Conservation (phyloP, 2,888 invertebrate genomes). For the Portevinia maculata region DNA sequence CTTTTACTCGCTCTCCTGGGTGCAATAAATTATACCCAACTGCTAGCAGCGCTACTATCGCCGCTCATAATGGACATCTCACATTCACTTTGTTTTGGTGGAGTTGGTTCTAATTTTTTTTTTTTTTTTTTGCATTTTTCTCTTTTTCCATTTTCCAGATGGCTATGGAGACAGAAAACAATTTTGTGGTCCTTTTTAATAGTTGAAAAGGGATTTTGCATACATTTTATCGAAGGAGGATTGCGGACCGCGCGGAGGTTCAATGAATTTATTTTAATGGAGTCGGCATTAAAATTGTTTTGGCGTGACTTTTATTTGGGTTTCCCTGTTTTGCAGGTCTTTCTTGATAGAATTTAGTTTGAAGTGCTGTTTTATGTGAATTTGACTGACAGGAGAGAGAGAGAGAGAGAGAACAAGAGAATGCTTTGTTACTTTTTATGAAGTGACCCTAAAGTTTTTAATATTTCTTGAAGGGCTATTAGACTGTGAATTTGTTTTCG, state of each 20-base stretch:
- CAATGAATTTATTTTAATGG: slow-evolving; percentile 72
- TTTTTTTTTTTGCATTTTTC: slow-evolving; percentile 3
- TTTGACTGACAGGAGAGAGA: background rate
- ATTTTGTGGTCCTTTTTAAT: slow-evolving; percentile 63
- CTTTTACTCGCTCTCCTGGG: slow-evolving; percentile 23
- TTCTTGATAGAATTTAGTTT: slow-evolving; percentile 50
- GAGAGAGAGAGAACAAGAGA: background rate
- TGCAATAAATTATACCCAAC: slow-evolving; percentile 56
- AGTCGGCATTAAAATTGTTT: slow-evolving; percentile 58
- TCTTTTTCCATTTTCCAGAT: background rate
- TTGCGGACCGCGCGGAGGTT: slow-evolving; percentile 7
- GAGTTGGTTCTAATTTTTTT: slow-evolving; percentile 1
- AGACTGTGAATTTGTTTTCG: slow-evolving; percentile 54
- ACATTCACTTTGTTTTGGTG: slow-evolving; percentile 60
- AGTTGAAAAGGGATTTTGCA: slow-evolving; percentile 47
- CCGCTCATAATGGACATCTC: slow-evolving; percentile 67
- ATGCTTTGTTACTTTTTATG: slow-evolving; percentile 52
- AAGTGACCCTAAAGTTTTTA: slow-evolving; percentile 68
- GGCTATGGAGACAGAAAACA: slow-evolving; percentile 40
- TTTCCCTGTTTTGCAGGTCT: slow-evolving; percentile 7
- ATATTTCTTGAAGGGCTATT: slow-evolving; percentile 64
- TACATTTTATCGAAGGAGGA: background rate
- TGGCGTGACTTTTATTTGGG: slow-evolving; percentile 58
- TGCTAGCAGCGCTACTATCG: slow-evolving; percentile 23
- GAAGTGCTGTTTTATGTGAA: slow-evolving; percentile 41